Evolutionary conservation across 2,113 vertebrate species (phyloP), one percentile per base, ranked within the genome.

Genomic region (Lamprotornis superbus): DNA sequence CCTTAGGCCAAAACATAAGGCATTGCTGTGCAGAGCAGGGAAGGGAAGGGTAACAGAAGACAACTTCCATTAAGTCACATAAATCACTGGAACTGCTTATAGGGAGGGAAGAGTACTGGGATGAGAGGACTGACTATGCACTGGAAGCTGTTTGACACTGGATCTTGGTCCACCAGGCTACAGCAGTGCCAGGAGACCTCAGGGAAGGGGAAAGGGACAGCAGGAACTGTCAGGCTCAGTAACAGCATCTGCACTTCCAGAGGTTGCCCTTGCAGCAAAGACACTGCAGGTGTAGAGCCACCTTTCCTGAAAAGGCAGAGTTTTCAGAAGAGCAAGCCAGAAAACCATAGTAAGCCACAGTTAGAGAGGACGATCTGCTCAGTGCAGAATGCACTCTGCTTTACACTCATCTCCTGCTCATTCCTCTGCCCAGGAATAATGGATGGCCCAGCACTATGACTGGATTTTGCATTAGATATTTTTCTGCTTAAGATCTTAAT

Each of bases 1-100:
- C 90, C 82, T 25, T 44, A 83, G 79, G 92, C 71, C 88, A 90
- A 93, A 94, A 96, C 68, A 81, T 23, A 42, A 71, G 55, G 25
- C 42, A 74, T 40, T 68, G 60, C 60, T 83, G 35, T 8, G 5
- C 35, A 53, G 57, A 63, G 39, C 21, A n/a, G 15, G 31, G 40
- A 87, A 90, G 27, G 17, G 46, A 74, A 81, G 59, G 37, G 83
- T 39, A 94, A 63, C 50, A 77, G 55, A 88, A 90, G 42, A 76
- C 60, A 89, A 50, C 33, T 57, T 86, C 39, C 30, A 77, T 56
- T 80, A 80, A 81, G 20, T 25, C 23, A 71, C 0, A 0, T 73
- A 86, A 71, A 87, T 89, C 69, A 94, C 71, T 70, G 22, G 37
- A 89, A 90, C 47, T 83, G 46, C 55, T 74, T 67, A 64, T 2